Evolutionary conservation across 2,888 invertebrate genomes (phyloP).

Genomic region (Dicyrtoma fusca): DNA sequence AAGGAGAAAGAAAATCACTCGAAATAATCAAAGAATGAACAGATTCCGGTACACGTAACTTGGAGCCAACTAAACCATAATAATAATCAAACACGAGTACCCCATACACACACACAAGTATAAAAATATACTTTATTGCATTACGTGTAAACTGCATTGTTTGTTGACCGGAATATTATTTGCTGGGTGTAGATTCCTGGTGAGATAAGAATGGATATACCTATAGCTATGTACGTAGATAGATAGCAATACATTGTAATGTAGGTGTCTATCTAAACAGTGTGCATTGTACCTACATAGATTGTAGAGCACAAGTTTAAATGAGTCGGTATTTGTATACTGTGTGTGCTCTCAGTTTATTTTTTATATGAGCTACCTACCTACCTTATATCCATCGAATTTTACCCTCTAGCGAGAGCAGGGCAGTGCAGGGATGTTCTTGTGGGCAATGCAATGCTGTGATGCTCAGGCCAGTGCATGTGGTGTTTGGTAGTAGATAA

Average conservation of each 20-base stretch:
- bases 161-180: no score
- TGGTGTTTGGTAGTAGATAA: slow-evolving; percentile 10
- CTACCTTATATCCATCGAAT: not conserved
- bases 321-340: no score
- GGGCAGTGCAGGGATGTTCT: not conserved
- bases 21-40: slow-evolving; percentile 30
- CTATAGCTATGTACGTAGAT: no score
- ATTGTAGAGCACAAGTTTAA: no score
- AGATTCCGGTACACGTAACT: slow-evolving; percentile 17
- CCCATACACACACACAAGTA: not conserved
- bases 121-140: not conserved
- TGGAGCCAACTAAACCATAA: no score
- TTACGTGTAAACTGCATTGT: not conserved
- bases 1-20: slow-evolving; percentile 28
- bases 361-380: no score
- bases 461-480: no score
- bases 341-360: no score
- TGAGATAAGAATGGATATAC: not conserved
- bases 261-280: not conserved
- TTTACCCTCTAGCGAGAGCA: slow-evolving; percentile 31
- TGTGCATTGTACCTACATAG: no score
- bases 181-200: not conserved
- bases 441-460: no score
- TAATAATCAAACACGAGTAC: no score
- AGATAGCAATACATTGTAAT: no score